These are phyloP conservation scores for Lapara coniferarum DNA, from an alignment of 2,888 invertebrate genomes.

Conservation along the genomic window DNA sequence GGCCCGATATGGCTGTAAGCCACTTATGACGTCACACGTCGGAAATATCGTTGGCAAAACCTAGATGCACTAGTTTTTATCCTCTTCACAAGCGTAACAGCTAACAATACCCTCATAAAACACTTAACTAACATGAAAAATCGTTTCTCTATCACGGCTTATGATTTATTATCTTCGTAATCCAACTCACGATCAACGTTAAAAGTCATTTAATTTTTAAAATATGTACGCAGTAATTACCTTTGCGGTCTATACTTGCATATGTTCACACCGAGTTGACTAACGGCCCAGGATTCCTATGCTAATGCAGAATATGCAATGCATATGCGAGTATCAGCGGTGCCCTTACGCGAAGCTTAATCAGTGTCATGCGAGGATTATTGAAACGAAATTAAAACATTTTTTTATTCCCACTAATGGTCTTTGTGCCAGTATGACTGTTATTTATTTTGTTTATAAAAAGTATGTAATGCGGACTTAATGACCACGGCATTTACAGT, in stretches of 20 bases:
- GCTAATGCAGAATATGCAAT: conserved; percentile 60
- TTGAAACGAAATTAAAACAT: conserved; percentile 79
- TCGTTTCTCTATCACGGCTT: neutral
- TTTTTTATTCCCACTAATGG: conserved; percentile 40
- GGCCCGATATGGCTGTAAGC: too few relatives aligned
- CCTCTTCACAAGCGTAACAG: neutral
- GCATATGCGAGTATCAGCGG: conserved; percentile 52
- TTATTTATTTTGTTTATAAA: too few relatives aligned
- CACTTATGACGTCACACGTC: too few relatives aligned
- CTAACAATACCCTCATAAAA: neutral
- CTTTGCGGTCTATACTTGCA: conserved; percentile 34
- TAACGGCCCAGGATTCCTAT: conserved; percentile 66
- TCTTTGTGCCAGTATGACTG: neutral
- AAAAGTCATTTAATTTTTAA: conserved; percentile 19
- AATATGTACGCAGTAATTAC: conserved; percentile 22
- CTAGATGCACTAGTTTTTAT: too few relatives aligned
- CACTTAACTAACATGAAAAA: neutral
- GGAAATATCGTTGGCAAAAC: too few relatives aligned
- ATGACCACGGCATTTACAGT: too few relatives aligned
- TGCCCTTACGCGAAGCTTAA: conserved; percentile 70
- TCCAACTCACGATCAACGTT: conserved; percentile 11
- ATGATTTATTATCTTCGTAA: conserved; percentile 4
- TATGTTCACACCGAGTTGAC: conserved; percentile 44
- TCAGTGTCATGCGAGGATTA: conserved; percentile 79
- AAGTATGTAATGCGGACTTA: too few relatives aligned